A percentile compares a stretch with the other conserved stretches of the same genome.
These are phyloP conservation scores for Drosophila azteca DNA, from an alignment of 1,140 invertebrate genomes.

Conservation along the genomic window DNA sequence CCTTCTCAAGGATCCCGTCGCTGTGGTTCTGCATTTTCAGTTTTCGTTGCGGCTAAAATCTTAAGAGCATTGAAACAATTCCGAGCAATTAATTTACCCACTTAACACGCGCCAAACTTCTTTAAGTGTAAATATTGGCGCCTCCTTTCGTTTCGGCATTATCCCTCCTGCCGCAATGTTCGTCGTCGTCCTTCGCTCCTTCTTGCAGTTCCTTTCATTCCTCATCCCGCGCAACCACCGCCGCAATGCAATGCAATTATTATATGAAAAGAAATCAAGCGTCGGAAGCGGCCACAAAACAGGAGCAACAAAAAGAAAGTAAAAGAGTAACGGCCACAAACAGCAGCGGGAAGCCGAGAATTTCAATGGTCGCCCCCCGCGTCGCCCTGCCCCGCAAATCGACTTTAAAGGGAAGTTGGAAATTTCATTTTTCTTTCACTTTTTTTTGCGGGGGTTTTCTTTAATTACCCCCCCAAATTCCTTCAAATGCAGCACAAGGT, in stretches of 20 bases:
- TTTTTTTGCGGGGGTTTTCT: constrained; percentile 45
- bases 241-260: constrained; percentile 71
- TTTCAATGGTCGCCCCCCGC: constrained; percentile 56
- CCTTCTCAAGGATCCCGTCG: too few species aligned
- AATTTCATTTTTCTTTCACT: constrained; percentile 43
- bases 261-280: constrained; percentile 71
- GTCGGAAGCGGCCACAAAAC: constrained; percentile 23
- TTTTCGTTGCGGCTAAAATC: constrained; percentile 25
- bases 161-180: not conserved
- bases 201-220: constrained; percentile 8
- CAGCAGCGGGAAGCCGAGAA: constrained; percentile 1
- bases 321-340: not conserved
- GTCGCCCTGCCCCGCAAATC: constrained; percentile 16
- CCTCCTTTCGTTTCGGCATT: constrained; percentile 22
- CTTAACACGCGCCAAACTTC: constrained; percentile 75
- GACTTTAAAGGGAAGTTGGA: constrained; percentile 72
- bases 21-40: not conserved
- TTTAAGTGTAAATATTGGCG: constrained; percentile 74
- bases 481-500: constrained; percentile 58
- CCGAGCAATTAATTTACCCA: constrained; percentile 76
- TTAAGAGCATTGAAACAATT: constrained; percentile 65
- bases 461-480: constrained; percentile 65
- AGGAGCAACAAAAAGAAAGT: not conserved
- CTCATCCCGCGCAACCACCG: not conserved
- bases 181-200: not conserved